Evolutionary conservation across 2,113 vertebrate genomes (phyloP).

Genomic region (Polyodon spathula): DNA sequence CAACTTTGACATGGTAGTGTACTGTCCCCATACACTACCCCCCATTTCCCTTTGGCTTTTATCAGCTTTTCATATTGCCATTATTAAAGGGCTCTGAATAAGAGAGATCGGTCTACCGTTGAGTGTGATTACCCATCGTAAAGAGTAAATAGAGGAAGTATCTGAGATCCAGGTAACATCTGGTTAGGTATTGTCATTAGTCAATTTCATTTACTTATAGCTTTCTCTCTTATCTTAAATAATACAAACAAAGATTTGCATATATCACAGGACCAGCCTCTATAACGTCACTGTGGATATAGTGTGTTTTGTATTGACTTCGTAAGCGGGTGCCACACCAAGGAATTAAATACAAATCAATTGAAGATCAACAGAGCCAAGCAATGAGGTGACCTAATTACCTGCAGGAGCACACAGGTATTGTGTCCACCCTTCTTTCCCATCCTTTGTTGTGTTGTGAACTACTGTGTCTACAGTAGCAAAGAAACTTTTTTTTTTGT

Average conservation of each 20-base stretch:
- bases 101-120: constrained; percentile 26
- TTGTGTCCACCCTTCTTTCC: background rate
- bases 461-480: too few species aligned
- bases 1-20: too few species aligned
- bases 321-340: constrained; percentile 3
- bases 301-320: background rate
- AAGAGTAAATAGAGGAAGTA: constrained; percentile 26
- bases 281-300: background rate
- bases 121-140: constrained; percentile 43
- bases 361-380: background rate
- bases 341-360: background rate
- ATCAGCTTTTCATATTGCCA: too few species aligned
- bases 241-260: constrained; percentile 1
- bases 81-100: too few species aligned
- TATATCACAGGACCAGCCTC: background rate
- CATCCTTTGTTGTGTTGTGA: too few species aligned
- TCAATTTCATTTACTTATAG: background rate
- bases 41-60: too few species aligned
- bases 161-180: constrained; percentile 9
- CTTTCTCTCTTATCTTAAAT: background rate
- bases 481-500: too few species aligned
- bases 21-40: too few species aligned
- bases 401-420: constrained; percentile 1
- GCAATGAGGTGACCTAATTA: too few species aligned
- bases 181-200: constrained; percentile 7